phyloP scores from a whole-genome alignment of 2,888 invertebrate genomes.

The Drosophila neotestacea region DNA sequence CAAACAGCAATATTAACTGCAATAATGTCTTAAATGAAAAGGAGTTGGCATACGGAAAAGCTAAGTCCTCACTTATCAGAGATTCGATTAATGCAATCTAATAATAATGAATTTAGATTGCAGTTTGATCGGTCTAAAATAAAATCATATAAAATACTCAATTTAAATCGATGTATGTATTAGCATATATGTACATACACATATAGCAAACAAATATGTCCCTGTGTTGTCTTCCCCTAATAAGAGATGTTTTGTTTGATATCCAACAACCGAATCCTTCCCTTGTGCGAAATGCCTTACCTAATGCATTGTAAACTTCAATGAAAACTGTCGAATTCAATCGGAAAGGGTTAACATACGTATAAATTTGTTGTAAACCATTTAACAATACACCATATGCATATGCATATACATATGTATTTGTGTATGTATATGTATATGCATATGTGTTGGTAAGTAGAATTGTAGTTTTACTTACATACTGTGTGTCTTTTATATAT shows the following conservation, averaged over 20 bases:
- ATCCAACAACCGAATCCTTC: constrained; percentile 62
- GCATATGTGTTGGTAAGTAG: constrained; percentile 30
- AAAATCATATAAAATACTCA: constrained; percentile 21
- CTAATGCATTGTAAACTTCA: constrained; percentile 36
- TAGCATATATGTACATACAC: constrained; percentile 33
- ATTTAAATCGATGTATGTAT: constrained; percentile 42
- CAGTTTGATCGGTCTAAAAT: constrained; percentile 2
- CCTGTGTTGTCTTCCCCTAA: constrained; percentile 52
- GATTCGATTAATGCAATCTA: constrained; percentile 14
- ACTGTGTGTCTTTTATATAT: constrained; percentile 73
- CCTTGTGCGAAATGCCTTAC: constrained; percentile 68
- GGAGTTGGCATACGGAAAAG: constrained; percentile 29
- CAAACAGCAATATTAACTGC: constrained; percentile 66
- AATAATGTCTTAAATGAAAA: constrained; percentile 57
- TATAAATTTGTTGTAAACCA: constrained; percentile 46
- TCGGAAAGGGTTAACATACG: constrained; percentile 47
- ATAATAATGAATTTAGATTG: neutral
- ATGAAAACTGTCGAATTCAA: constrained; percentile 43
- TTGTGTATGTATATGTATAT: constrained; percentile 11
- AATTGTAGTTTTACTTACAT: constrained; percentile 61
- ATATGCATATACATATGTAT: constrained; percentile 12
- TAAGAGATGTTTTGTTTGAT: constrained; percentile 21
- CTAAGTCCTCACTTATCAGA: constrained; percentile 29
- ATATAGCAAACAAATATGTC: constrained; percentile 21
- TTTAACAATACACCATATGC: constrained; percentile 20